Base-by-base conservation (phyloP, 2,113 vertebrate species). In the Plecotus auritus region DNA sequence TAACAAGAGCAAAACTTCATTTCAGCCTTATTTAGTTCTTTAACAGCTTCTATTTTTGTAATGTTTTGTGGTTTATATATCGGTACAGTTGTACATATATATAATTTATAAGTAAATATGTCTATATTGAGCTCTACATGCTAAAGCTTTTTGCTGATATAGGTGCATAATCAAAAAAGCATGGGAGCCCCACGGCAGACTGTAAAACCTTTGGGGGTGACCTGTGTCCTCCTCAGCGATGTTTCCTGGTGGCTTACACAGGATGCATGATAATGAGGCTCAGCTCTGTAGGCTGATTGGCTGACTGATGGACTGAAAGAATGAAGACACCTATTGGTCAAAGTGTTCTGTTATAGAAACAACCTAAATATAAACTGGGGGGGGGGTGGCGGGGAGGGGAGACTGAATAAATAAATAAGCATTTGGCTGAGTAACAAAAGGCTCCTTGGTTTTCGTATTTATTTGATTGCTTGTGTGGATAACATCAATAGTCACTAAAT, bases 41-140 rank as follows among this genome's bases (percentile, higher is more conserved):
- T 26, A 59, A 26, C 84, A 51, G 32, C 54, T 30, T 67, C 32
- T 87, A 37, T 85, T 91, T 95, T 72, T 95, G 54, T 78, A 82
- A 28, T 80, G 42, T 74, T 37, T 74, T 69, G 51, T 77, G 51
- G 28, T 59, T 51, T 32, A 51, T 30, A 66, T 4, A 37, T 32
- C 20, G 51, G 35, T 59, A 11, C n/a, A 74, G 56, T 66, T n/a
- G n/a, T n/a, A 30, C n/a, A 49, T 30, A 13, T 20, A 23, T 61
- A 30, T 64, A 64, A 64, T 64, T 42, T 72, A 59, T 56, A 61
- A 72, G 30, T 72, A 76, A 66, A 22, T 11, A 26, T 26, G 3
- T 72, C 37, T 85, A 4, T 40, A 11, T 59, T 54, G 47, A 42
- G 32, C 64, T 90, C 4, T 16, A 11, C 11, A 2, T 42, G 59